Base-by-base conservation (phyloP, 1,140 invertebrate species). In the Melipona quadrifasciata region DNA sequence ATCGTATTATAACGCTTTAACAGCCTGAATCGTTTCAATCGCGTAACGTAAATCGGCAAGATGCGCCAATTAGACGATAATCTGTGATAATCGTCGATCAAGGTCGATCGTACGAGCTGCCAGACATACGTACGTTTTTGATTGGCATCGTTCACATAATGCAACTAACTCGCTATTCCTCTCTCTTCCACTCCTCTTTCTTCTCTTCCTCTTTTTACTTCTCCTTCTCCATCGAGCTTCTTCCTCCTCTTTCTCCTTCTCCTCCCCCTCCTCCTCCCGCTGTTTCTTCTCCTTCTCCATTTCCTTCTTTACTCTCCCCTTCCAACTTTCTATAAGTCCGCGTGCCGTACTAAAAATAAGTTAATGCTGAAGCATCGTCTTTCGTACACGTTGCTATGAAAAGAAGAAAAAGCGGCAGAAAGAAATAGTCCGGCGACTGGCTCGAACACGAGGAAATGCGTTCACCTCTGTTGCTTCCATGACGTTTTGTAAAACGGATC, bases 291-390 rank as follows among this genome's bases (percentile, higher is more conserved):
- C 55, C 34, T 27, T n/a, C 64, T 53, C 24, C 47, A 21, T 17
- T 67, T 39, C 74, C 31, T 80, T 34, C 64, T 68, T 85, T 19
- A 11, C 31, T 31, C 67, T n/a, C 47, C 58, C 51, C 72, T 61
- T 65, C 47, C 51, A 24, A 34, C 71, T 81, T 58, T 53, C 70
- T 31, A 58, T 34, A 14, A 71, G 74, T n/a, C 67, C 82, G 82
- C 82, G 82, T 84, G 76, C 82, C 82, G 67, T 79, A 64, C 82
- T 84, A 84, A 79, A 84, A 84, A 84, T 84, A 84, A 51, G 55
- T 61, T 47, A 76, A 61, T 21, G 24, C 12, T 47, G 65, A 53
- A 27, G 74, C 74, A 51, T 61, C 75, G 82, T 77, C 75, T 84
- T 84, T 71, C 68, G 68, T 58, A 78, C 58, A 17, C 58, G 39